A percentile compares a stretch with the other conserved stretches of the same genome.
phyloP scores from a whole-genome alignment of 2,113 vertebrate species.

The Meleagris gallopavo region DNA sequence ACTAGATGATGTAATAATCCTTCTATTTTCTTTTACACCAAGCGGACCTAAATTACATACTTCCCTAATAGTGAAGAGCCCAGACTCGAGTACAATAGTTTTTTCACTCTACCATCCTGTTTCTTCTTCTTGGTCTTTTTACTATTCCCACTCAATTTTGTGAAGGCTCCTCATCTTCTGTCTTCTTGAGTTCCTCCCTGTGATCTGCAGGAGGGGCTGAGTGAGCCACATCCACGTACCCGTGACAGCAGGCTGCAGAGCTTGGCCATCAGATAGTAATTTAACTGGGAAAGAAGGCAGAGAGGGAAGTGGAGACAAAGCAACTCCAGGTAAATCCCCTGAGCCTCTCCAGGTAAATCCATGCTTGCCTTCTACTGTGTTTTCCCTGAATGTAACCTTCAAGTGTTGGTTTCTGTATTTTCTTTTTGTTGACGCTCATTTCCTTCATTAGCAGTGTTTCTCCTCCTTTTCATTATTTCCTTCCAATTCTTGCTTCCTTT shows the following conservation, averaged over 20 bases:
- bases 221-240: not conserved
- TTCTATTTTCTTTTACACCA: not conserved
- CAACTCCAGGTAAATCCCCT: not conserved
- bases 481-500: not conserved
- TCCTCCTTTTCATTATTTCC: not conserved
- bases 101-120: not conserved
- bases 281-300: not conserved
- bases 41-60: not conserved
- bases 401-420: not conserved
- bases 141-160: slow-evolving; percentile 14
- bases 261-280: not conserved
- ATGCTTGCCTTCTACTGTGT: slow-evolving; percentile 16
- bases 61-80: not conserved
- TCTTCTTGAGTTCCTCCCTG: not conserved
- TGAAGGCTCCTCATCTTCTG: slow-evolving; percentile 39
- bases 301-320: not conserved
- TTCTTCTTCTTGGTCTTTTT: not conserved
- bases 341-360: not conserved
- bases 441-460: not conserved
- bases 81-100: not conserved
- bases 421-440: not conserved
- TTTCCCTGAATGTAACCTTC: not conserved
- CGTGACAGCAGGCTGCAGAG: not conserved
- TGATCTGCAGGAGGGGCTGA: not conserved
- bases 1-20: not conserved